A percentile compares a stretch with the other conserved stretches of the same genome.
phyloP scores from a whole-genome alignment of 1,140 invertebrate species.

The Hormaphis cornu region DNA sequence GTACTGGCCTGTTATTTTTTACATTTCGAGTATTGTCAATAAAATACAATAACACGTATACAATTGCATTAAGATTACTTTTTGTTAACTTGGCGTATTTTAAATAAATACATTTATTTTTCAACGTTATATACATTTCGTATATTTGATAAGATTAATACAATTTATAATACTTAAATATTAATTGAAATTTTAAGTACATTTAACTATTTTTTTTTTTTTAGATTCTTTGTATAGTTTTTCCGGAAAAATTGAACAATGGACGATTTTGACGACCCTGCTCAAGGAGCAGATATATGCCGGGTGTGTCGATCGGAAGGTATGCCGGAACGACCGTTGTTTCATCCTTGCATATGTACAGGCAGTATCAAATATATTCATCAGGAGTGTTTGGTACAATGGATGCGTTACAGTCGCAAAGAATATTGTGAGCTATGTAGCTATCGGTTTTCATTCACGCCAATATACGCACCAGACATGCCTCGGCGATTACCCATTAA shows the following conservation, averaged over 20 bases:
- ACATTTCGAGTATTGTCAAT: too few species aligned
- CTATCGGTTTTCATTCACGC: conserved; percentile 94
- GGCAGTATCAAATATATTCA: conserved; percentile 99
- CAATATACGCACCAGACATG: conserved; percentile 99
- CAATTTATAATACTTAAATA: too few species aligned
- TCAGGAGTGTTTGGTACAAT: conserved; percentile 81
- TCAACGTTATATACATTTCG: too few species aligned
- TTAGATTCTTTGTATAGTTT: neutral
- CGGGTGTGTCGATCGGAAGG: conserved; percentile 94
- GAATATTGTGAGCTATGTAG: conserved; percentile 99
- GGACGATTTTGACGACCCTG: conserved; percentile 41
- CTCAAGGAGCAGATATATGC: conserved; percentile 74
- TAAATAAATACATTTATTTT: too few species aligned
- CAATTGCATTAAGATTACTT: too few species aligned
- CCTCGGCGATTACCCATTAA: conserved; percentile 84
- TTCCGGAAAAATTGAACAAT: neutral
- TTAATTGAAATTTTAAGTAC: too few species aligned
- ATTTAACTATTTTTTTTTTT: neutral
- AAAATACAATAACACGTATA: too few species aligned
- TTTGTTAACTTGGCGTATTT: too few species aligned
- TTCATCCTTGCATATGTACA: conserved; percentile 97
- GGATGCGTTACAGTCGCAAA: conserved; percentile 92
- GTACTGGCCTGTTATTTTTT: too few species aligned
- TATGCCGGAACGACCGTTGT: conserved; percentile 71
- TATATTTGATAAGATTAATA: too few species aligned